phyloP scores from a whole-genome alignment of 2,888 invertebrate genomes.

The Drosophila bunnanda region DNA sequence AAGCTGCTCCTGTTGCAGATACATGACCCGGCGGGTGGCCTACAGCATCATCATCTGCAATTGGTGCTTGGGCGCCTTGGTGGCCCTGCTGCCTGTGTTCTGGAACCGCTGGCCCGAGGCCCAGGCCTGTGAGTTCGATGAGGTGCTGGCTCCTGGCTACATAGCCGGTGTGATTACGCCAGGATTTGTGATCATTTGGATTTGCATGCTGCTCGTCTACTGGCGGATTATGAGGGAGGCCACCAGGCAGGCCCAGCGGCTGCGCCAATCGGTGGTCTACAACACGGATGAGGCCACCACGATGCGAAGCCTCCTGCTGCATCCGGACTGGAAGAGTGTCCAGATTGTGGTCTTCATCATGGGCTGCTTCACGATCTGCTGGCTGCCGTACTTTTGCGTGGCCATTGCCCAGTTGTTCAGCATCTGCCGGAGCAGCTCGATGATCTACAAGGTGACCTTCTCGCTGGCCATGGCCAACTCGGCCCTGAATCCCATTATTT shows the following conservation, averaged over 20 bases:
- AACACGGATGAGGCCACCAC: constrained; percentile 84
- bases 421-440: constrained; percentile 86
- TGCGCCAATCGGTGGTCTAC: constrained; percentile 87
- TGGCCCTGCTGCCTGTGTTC: constrained; percentile 90
- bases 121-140: constrained; percentile 88
- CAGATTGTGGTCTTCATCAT: constrained; percentile 92
- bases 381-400: constrained; percentile 92
- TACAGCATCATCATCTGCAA: constrained; percentile 87
- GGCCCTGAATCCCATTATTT: constrained; percentile 92
- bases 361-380: constrained; percentile 92
- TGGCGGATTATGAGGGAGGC: constrained; percentile 92
- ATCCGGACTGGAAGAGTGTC: constrained; percentile 90
- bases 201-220: constrained; percentile 90
- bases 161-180: constrained; percentile 87
- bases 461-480: constrained; percentile 92
- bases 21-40: constrained; percentile 90
- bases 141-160: constrained; percentile 86
- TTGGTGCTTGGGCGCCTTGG: constrained; percentile 88
- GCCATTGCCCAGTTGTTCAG: constrained; percentile 87
- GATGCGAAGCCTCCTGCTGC: constrained; percentile 58
- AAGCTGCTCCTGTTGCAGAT: constrained; percentile 61
- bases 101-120: constrained; percentile 91
- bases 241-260: constrained; percentile 88
- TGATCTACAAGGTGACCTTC: constrained; percentile 88
- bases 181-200: constrained; percentile 90